A percentile compares a stretch with the other conserved stretches of the same genome.
Evolutionary conservation across 2,888 invertebrate species (phyloP).

Genomic region (Danaus chrysippus): DNA sequence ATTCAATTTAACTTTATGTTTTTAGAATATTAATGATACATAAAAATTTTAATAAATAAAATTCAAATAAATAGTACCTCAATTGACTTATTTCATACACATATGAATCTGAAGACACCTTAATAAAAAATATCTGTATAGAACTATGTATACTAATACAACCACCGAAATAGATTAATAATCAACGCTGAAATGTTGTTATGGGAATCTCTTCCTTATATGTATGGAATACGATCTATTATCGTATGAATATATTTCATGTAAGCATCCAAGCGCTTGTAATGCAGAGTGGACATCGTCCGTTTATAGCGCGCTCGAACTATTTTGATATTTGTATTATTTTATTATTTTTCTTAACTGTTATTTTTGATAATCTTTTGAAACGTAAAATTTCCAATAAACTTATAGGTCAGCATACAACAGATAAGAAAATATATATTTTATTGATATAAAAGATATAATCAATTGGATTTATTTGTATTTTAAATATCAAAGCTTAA

Average conservation of each 20-base stretch:
- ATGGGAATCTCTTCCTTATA: conserved; percentile 16
- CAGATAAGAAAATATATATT: too few species aligned
- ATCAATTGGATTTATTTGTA: too few species aligned
- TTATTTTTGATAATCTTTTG: not conserved
- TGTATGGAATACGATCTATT: not conserved
- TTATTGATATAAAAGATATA: too few species aligned
- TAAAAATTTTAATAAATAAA: too few species aligned
- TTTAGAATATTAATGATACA: too few species aligned
- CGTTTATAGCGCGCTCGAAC: conserved; percentile 26
- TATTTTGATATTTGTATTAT: conserved; percentile 16
- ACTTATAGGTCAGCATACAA: not conserved
- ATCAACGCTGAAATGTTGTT: conserved; percentile 3
- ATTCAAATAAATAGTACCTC: too few species aligned
- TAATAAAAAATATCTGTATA: conserved; percentile 12
- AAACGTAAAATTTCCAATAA: not conserved
- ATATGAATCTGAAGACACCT: conserved; percentile 10
- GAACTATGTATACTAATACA: conserved; percentile 13
- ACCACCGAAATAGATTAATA: conserved; percentile 10
- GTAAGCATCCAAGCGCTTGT: conserved; percentile 19
- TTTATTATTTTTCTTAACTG: not conserved
- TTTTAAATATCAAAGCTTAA: too few species aligned
- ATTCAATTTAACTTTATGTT: too few species aligned
- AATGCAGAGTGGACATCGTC: conserved; percentile 33
- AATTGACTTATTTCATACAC: not conserved
- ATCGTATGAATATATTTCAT: conserved; percentile 12